A percentile compares a stretch with the other conserved stretches of the same genome.
phyloP scores from a whole-genome alignment of 2,113 vertebrate genomes.

The Semicossyphus pulcher region DNA sequence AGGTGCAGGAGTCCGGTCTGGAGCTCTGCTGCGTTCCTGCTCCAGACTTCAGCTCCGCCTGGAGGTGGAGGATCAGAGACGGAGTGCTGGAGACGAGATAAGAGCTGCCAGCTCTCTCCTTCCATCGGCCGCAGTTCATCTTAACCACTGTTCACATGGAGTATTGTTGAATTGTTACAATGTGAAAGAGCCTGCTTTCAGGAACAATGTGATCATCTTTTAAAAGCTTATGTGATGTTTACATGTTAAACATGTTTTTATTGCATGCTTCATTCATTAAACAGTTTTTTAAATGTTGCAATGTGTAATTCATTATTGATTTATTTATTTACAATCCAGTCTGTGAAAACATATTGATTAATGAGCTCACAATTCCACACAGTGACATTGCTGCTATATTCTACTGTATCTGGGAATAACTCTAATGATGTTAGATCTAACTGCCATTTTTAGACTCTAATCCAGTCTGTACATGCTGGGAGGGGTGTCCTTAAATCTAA shows the following conservation, averaged over 20 bases:
- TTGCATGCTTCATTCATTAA: constrained; percentile 27
- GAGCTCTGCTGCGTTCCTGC: constrained; percentile 90
- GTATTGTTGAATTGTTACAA: background rate
- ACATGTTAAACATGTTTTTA: constrained; percentile 10
- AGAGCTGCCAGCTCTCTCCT: background rate
- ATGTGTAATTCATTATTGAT: background rate
- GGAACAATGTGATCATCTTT: background rate
- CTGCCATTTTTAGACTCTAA: too few species aligned
- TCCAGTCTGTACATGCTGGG: too few species aligned
- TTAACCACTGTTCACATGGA: background rate
- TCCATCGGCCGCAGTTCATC: background rate
- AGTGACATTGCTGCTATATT: too few species aligned
- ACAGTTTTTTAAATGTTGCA: background rate
- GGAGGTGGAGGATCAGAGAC: constrained; percentile 92
- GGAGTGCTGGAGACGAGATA: constrained; percentile 87
- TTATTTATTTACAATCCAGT: background rate
- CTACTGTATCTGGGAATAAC: too few species aligned
- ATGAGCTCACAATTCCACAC: too few species aligned
- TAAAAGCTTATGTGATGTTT: background rate
- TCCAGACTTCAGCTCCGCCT: constrained; percentile 87
- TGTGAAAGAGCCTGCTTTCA: background rate
- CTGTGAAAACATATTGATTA: too few species aligned
- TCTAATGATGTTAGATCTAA: too few species aligned
- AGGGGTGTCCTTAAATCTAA: too few species aligned
- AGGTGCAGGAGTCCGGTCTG: constrained; percentile 89